Base-by-base conservation (phyloP, 2,888 invertebrate species). In the Caenorhabditis afra region DNA sequence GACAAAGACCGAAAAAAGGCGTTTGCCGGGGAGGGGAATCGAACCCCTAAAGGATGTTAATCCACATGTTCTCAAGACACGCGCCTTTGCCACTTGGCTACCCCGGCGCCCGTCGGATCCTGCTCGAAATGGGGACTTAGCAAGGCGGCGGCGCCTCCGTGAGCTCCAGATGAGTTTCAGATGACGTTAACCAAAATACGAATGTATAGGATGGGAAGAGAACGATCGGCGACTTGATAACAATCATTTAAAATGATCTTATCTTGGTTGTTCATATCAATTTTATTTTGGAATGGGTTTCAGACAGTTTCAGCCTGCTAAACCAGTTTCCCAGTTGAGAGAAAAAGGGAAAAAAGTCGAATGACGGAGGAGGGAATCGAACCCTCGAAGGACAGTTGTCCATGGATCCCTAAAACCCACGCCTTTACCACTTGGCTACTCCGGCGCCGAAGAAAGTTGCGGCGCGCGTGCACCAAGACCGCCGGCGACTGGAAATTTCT, bases 11-110 rank as follows among this genome's bases (percentile, higher is more conserved):
- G 3, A 14, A 41, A 22, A 52, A 52, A 52, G 29, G 29, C 52
- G 7, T 67, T 68, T 68, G 68, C 68, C 68, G 68, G 70, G 45
- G 70, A 70, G 70, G 70, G 70, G 61, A 70, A 70, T 70, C 68
- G 58, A 62, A 55, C 62, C 67, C 67, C 68, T 67, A 68, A 58
- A 62, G 62, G 65, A 65, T 73, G 5, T 50, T 12, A 55, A 67
- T 67, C 61, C 62, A 61, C 35, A 35, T 35, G 53, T 37, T 53
- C 53, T 23, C 14, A 11, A 52, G 52, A 29, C 52, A 23, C 23
- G 29, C 52, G 52, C 52, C 52, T 52, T 52, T 52, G 52, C 52
- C 52, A 52, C 52, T 52, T 52, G 16, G 52, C 52, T 29, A 52
- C 52, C 52, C 52, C 52, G 52, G 52, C 52, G n/a, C 20, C 22